Conservation (phyloP, 2,113 vertebrate genomes). For the Cavia porcellus region DNA sequence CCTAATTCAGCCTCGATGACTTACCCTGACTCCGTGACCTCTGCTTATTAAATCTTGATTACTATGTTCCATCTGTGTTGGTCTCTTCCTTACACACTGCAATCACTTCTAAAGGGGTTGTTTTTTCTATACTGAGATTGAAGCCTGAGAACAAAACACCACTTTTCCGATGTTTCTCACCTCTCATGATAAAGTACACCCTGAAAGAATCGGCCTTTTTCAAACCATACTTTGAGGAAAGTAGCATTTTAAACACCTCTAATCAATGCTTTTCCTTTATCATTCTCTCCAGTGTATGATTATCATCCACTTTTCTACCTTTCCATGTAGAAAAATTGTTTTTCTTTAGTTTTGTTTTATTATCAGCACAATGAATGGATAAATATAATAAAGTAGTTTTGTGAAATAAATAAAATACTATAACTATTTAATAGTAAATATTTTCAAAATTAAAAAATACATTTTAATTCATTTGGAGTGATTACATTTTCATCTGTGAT, state of each 20-base stretch:
- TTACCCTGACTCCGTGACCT: conserved; percentile 80
- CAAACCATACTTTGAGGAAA: neutral
- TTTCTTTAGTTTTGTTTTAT: neutral
- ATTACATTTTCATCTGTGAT: neutral
- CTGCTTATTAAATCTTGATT: conserved; percentile 82
- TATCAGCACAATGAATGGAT: neutral
- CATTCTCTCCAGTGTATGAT: neutral
- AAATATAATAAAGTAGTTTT: neutral
- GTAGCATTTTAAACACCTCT: conserved; percentile 2
- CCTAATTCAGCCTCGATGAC: conserved; percentile 78
- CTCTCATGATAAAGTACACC: neutral
- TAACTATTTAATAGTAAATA: neutral
- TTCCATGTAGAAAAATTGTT: neutral
- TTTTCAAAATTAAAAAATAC: conserved; percentile 57
- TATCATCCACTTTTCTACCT: neutral
- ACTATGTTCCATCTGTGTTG: conserved; percentile 67
- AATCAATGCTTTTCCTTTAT: conserved; percentile 10
- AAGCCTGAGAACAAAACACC: conserved; percentile 66
- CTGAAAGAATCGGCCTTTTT: conserved; percentile 44
- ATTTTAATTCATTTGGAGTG: neutral
- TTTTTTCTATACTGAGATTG: conserved; percentile 9
- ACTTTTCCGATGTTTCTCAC: conserved; percentile 64
- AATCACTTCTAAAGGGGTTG: conserved; percentile 58
- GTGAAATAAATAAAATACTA: conserved; percentile 22
- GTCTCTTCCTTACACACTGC: conserved; percentile 69